Evolutionary conservation across 2,797 vertebrate genomes (phyloP).

Genomic region (Valencia hispanica): DNA sequence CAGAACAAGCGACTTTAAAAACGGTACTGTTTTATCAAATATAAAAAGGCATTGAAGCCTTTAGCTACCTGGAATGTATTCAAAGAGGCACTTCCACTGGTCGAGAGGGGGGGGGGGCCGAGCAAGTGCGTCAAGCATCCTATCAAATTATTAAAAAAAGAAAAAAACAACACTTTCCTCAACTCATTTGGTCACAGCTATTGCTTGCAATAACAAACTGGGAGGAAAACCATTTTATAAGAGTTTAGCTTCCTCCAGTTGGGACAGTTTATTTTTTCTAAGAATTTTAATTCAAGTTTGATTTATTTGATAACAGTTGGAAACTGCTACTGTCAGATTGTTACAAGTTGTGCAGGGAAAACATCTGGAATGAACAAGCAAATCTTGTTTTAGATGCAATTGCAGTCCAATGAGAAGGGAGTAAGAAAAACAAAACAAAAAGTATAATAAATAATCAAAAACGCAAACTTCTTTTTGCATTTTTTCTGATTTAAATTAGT

Average conservation of each 20-base stretch:
- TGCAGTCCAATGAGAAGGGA: constrained; percentile 94
- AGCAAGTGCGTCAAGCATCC: constrained; percentile 75
- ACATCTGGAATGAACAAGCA: constrained; percentile 71
- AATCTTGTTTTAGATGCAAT: constrained; percentile 86
- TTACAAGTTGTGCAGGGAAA: constrained; percentile 20
- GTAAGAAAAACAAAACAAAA: constrained; percentile 75
- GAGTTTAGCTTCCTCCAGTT: constrained; percentile 33
- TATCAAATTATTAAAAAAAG: constrained; percentile 40
- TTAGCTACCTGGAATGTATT: constrained; percentile 95
- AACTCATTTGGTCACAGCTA: constrained; percentile 82
- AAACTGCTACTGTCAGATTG: constrained; percentile 62
- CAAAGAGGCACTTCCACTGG: constrained; percentile 88
- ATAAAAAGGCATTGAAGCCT: constrained; percentile 82
- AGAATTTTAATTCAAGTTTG: constrained; percentile 9
- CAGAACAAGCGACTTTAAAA: constrained; percentile 81
- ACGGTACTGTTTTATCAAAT: constrained; percentile 73
- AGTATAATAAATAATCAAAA: constrained; percentile 99
- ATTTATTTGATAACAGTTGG: constrained; percentile 60
- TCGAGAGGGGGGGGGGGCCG: constrained; percentile 74
- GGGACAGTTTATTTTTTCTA: not conserved
- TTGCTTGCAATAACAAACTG: constrained; percentile 71
- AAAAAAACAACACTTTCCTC: constrained; percentile 51
- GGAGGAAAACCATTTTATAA: constrained; percentile 41
- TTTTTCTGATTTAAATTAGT: constrained; percentile 96
- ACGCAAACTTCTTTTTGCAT: constrained; percentile 86